Base-by-base conservation (phyloP, 2,113 vertebrate genomes). In the Ursus arctos region DNA sequence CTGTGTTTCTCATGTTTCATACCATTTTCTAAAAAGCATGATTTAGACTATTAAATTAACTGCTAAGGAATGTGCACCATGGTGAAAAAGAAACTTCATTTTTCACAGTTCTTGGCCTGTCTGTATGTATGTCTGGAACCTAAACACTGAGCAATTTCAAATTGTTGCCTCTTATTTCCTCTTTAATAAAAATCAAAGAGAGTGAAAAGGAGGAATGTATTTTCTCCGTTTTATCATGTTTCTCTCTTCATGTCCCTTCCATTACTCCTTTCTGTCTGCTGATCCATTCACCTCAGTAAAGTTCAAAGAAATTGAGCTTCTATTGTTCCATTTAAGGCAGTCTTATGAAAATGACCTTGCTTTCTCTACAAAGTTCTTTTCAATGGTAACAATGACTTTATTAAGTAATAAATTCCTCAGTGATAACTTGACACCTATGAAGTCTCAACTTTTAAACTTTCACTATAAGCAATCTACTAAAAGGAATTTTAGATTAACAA, bases 361-460 rank as follows among this genome's bases (percentile, higher is more conserved):
- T 88, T 96, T 97, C 85, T 91, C 22, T 59, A 83, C 51, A 81
- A 95, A 84, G 74, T 67, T 96, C 65, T 95, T 97, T 97, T 74
- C 84, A 98, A 18, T 96, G 18, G 74, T 93, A 96, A 96, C 88
- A 96, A 55, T 95, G 40, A 95, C 63, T 98, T 96, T 95, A 94
- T 97, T 97, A 96, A 97, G 76, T 88, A 96, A 94, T 97, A 97
- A 97, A 97, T 98, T 97, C 90, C 59, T 97, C 74, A 67, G 19
- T 74, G 76, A 98, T 95, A 97, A 97, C 95, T 86, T 91, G 77
- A 97, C 47, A 97, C 81, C 19, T 92, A 49, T 77, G 74, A 97
- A 88, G 79, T 97, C 97, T 97, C 91, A 97, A 61, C 94, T 98
- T 95, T 97, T 96, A 94, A 97, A 97, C 95, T 97, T 85, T 94